Base-by-base conservation (phyloP, 2,888 invertebrate genomes). In the Pterostichus niger region DNA sequence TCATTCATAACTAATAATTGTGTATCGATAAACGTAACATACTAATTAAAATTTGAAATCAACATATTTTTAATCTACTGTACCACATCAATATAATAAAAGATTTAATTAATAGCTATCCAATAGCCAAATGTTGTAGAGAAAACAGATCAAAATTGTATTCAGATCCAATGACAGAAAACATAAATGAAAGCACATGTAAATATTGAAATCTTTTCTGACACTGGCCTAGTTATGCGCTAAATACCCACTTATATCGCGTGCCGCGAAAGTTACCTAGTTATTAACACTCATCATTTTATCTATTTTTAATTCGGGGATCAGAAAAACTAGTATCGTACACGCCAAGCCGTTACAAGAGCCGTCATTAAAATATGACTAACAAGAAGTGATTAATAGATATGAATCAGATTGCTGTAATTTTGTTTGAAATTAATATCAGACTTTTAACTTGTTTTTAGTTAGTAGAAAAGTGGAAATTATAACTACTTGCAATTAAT, bases 211-310 rank as follows among this genome's bases (percentile, higher is more conserved):
- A 31, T 31, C 31, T 59, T 59, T 59, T 24, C 17, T 7, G 59
- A 59, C 59, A 59, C 0, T 59, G 31, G 11, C 59, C 59, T 59
- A 59, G 59, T 24, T 10, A 31, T 17, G 15, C 13, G 54, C 17
- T 59, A 56, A 56, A 15, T 56, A 24, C 56, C 56, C 9, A 56
- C 24, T 24, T 40, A 40, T 56, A 56, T 59, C 59, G 59, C 59
- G 59, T 59, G 59, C 59, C 59, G 24, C 9, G 59, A 59, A 59
- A 59, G 59, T 59, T 59, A 24, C 59, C 59, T 59, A 59, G 59
- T 59, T 59, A 59, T 31, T 40, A 59, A 59, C 17, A 59, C 40
- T 59, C 24, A 59, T 59, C 59, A 24, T 59, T 59, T 31, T 31
- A 59, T 59, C 24, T 17, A 24, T 54, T 40, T 54, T 54, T 54